These are phyloP conservation scores for Drosophila birchii DNA, from an alignment of 2,888 invertebrate species.

Conservation along the genomic window DNA sequence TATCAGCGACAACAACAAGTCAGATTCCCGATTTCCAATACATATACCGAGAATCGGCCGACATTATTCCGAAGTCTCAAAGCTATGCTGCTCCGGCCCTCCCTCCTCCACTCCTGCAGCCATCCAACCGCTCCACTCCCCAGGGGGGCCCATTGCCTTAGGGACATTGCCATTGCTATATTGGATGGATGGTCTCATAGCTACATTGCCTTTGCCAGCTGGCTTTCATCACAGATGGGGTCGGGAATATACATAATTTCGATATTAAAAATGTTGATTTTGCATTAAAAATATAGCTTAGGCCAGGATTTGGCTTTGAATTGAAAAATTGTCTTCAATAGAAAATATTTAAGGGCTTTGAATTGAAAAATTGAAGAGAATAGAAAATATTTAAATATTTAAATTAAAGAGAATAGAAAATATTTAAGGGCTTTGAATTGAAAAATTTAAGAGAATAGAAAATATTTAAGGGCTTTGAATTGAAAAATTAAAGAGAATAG, in stretches of 20 bases:
- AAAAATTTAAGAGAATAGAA: too few species aligned
- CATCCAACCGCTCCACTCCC: not conserved
- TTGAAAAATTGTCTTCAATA: too few species aligned
- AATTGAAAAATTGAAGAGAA: too few species aligned
- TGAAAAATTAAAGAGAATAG: too few species aligned
- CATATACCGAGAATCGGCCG: conserved; percentile 48
- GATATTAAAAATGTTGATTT: not conserved
- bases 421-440: too few species aligned
- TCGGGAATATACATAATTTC: not conserved
- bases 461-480: too few species aligned
- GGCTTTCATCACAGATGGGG: conserved; percentile 7
- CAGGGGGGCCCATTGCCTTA: conserved; percentile 11
- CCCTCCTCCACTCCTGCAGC: conserved; percentile 23
- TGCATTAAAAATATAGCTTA: not conserved
- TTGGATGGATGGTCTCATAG: not conserved
- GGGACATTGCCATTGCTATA: conserved; percentile 22
- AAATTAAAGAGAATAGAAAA: too few species aligned
- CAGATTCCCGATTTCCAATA: conserved; percentile 14
- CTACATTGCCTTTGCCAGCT: conserved; percentile 9
- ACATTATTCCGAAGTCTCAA: conserved; percentile 48
- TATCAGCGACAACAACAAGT: conserved; percentile 58
- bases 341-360: not conserved
- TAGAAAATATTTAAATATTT: too few species aligned
- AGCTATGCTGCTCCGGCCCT: conserved; percentile 16
- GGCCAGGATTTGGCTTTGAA: not conserved